Conservation (phyloP, 53 echinoderm and acorn worm genomes). For the Holothuria leucospilota region DNA sequence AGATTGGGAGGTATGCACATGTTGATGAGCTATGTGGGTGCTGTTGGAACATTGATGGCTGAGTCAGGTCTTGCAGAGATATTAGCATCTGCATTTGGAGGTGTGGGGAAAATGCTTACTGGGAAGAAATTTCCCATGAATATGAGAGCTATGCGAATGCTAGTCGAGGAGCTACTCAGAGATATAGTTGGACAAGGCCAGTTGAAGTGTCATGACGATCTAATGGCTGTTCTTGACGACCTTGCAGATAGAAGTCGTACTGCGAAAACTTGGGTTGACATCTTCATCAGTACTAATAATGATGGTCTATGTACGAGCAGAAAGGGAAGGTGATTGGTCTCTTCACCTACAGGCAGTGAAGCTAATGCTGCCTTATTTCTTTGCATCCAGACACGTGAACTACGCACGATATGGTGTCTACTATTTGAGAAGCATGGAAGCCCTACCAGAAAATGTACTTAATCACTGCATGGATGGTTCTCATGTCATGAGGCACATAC, state of each 20-base stretch:
- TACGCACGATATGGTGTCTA: constrained; percentile 71
- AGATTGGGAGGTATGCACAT: constrained; percentile 74
- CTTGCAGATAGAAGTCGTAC: constrained; percentile 47
- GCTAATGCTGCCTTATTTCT: constrained; percentile 64
- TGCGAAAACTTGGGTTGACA: constrained; percentile 58
- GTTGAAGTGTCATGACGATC: constrained; percentile 36
- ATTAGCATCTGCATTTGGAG: constrained; percentile 63
- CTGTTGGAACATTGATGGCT: constrained; percentile 71
- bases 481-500: constrained; percentile 51
- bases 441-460: constrained; percentile 41
- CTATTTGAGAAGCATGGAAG: constrained; percentile 57
- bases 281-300: constrained; percentile 54
- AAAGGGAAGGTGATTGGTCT: constrained; percentile 68
- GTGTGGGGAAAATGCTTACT: constrained; percentile 53
- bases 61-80: constrained; percentile 63
- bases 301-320: constrained; percentile 59
- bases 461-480: constrained; percentile 53
- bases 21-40: constrained; percentile 73
- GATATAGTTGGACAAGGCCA: constrained; percentile 24
- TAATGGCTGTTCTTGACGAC: constrained; percentile 52
- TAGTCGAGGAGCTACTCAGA: constrained; percentile 59
- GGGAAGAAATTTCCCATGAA: constrained; percentile 69
- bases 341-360: constrained; percentile 66
- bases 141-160: constrained; percentile 64
- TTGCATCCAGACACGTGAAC: constrained; percentile 69